Base-by-base conservation (phyloP, 2,113 vertebrate species). In the Astur gentilis region DNA sequence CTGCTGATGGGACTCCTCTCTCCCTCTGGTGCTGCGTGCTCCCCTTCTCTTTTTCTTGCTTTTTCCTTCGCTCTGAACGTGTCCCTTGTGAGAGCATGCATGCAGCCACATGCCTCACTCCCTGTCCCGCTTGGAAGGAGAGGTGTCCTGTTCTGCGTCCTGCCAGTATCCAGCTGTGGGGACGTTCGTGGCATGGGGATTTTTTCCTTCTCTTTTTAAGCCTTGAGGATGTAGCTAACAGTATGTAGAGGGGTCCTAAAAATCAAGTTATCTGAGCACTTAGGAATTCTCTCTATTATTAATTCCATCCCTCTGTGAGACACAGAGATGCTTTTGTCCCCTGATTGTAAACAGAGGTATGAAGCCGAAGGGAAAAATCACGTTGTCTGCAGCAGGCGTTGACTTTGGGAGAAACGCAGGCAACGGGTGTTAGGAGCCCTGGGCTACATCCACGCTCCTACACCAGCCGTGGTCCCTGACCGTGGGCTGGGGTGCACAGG, bases 401-500 rank as follows among this genome's bases (percentile, higher is more conserved):
- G 42, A 64, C 29, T 95, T 34, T 4, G 14, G 50, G 47, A 82
- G 32, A 75, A 82, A 62, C 0, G 2, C 0, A 0, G n/a, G 42
- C 10, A 13, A 2, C 7, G 14, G 22, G 12, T 38, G 10, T 26
- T 66, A 29, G 72, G 27, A 89, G 7, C 32, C 49, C 40, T 21
- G 34, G 38, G 21, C 72, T 85, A 20, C 2, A 1, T 32, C 50
- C 72, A 4, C 20, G 29, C 27, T 57, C 69, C 36, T 44, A 61
- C 55, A n/a, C 36, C 29, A 16, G 1, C 27, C 38, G 32, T 40
- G 12, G 55, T 60, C 42, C 61, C 36, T 83, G 60, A 15, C 17
- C 1, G 0, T 11, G 58, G 44, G 54, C 15, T 47, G 54, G 40
- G 44, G 31, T 6, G 57, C 6, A 12, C 2, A 11, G 9, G 0